phyloP scores from a whole-genome alignment of 2,113 vertebrate species.

The Fregetta grallaria region DNA sequence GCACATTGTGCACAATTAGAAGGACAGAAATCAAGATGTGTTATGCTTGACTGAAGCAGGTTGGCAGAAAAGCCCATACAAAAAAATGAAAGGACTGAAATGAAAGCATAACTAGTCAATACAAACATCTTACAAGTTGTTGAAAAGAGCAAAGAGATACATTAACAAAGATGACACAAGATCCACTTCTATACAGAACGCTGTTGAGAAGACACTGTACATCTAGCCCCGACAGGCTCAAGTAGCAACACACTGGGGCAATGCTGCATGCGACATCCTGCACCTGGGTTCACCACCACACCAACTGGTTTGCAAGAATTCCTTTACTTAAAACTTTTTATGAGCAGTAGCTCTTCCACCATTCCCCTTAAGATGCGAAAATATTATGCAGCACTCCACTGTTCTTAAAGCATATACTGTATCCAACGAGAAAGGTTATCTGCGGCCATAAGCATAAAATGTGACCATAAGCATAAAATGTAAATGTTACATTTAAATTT shows the following conservation, averaged over 20 bases:
- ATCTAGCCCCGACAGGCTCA: background rate
- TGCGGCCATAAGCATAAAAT: background rate
- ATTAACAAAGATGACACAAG: background rate
- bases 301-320: background rate
- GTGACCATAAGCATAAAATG: background rate
- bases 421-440: background rate
- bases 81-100: background rate
- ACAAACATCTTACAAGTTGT: background rate
- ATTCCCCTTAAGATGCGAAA: background rate
- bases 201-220: background rate
- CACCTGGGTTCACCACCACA: background rate
- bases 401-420: background rate
- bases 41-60: background rate
- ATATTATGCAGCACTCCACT: background rate
- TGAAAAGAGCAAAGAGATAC: background rate
- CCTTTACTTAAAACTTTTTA: background rate
- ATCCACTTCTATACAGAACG: background rate
- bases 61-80: background rate
- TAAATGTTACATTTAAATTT: background rate
- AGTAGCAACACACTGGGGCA: background rate
- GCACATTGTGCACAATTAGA: background rate
- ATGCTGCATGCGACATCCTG: accelerated
- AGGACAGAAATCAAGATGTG: background rate
- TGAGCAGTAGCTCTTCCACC: background rate
- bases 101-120: background rate